Evolutionary conservation across 2,797 vertebrate species (phyloP), one percentile per base, ranked within the genome.

Genomic region (Brachyrhaphis roseni): DNA sequence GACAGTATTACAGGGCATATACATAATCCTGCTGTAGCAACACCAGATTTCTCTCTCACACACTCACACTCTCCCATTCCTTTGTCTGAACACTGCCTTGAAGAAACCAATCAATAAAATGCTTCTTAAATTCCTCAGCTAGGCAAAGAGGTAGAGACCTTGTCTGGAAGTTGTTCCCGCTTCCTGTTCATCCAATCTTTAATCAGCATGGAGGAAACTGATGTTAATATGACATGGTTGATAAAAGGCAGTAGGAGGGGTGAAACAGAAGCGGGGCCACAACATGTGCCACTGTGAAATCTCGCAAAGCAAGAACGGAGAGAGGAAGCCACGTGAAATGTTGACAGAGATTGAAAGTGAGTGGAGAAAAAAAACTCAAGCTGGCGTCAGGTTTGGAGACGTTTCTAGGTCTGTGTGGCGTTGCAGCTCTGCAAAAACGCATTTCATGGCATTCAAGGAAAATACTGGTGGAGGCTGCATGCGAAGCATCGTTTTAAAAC

Each of bases 31-130:
- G 75, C 59, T 66, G 66, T 5, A 55, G 77, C 41, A 18, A 64
- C 70, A 51, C 75, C 39, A 79, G 80, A 85, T 34, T 77, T 18
- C 45, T 59, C 36, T 41, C 8, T 20, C 47, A 77, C 66, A 49
- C 20, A 78, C 45, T 78, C 46, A 51, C 13, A 68, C 7, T n/a
- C 7, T n/a, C 66, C 34, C 43, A 28, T 51, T 76, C 72, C 51
- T 36, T 76, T 77, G 80, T 62, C 53, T 49, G 74, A 85, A 84
- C n/a, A 10, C 36, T 53, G 51, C 86, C 81, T 80, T 34, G 23
- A 70, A 82, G 84, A 64, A 78, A 78, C 57, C 57, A 72, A 92
- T 93, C 92, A 83, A 94, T 93, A 88, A 86, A 90, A 62, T 31
- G 73, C 85, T 87, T 87, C 85, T 89, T 87, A 88, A 84, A 91